Percentiles rank a stretch among this genome's conserved stretches.
phyloP scores from a whole-genome alignment of 2,888 invertebrate genomes.

The Synergus gifuensis region DNA sequence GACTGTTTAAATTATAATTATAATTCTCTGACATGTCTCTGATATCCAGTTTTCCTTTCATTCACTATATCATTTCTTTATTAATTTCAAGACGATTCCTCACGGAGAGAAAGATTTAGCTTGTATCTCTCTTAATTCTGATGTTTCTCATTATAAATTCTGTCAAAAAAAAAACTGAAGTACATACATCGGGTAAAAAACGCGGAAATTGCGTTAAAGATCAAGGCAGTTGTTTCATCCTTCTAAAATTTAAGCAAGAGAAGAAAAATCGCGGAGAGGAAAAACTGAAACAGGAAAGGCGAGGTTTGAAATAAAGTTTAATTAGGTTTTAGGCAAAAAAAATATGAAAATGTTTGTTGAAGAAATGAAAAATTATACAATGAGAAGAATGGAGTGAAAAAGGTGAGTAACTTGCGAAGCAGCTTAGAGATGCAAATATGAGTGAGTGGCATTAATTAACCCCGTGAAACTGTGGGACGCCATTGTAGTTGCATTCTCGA shows the following conservation, averaged over 20 bases:
- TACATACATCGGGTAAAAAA: background rate
- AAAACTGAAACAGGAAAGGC: slow-evolving; percentile 4
- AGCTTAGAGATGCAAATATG: slow-evolving; percentile 40
- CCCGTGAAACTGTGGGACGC: slow-evolving; percentile 23
- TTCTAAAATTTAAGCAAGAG: background rate
- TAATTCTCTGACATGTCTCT: background rate
- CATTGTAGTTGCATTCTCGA: slow-evolving; percentile 4
- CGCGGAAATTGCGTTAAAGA: background rate
- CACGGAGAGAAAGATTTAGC: too few species aligned
- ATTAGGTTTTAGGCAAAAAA: slow-evolving; percentile 28
- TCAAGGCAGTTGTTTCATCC: background rate
- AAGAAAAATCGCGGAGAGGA: background rate
- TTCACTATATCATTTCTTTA: background rate
- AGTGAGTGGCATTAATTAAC: slow-evolving; percentile 42
- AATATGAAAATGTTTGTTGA: slow-evolving; percentile 30
- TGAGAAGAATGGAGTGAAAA: slow-evolving; percentile 29
- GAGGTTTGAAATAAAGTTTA: slow-evolving; percentile 33
- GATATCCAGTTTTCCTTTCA: background rate
- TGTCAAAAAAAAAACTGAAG: background rate
- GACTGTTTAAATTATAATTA: too few species aligned
- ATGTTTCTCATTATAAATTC: background rate
- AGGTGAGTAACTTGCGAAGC: slow-evolving; percentile 32
- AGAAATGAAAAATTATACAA: slow-evolving; percentile 41
- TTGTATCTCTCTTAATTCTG: too few species aligned
- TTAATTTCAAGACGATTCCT: too few species aligned